These are phyloP conservation scores for Mesoligia furuncula DNA, from an alignment of 2,888 invertebrate genomes.

Conservation along the genomic window DNA sequence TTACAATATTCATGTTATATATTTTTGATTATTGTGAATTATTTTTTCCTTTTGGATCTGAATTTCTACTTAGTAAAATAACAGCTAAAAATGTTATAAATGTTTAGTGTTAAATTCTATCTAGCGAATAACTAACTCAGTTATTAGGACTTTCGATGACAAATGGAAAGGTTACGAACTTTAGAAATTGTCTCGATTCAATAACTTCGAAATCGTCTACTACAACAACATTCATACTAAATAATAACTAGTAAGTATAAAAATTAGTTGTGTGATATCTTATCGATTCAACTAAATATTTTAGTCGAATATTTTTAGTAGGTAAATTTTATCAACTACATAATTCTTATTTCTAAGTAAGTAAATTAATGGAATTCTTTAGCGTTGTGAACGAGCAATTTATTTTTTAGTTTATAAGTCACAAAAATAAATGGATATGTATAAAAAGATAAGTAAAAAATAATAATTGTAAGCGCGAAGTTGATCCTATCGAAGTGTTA, in stretches of 20 bases:
- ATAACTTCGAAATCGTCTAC: slow-evolving; percentile 22
- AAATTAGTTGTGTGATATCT: slow-evolving; percentile 42
- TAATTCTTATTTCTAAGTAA: slow-evolving; percentile 48
- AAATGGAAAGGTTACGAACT: neutral
- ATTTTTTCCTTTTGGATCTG: slow-evolving; percentile 15
- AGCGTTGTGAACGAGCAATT: slow-evolving; percentile 74
- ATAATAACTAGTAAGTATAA: slow-evolving; percentile 22
- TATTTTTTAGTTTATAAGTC: slow-evolving; percentile 61
- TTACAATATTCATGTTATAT: slow-evolving; percentile 7
- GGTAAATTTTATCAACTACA: slow-evolving; percentile 25
- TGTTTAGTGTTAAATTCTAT: slow-evolving; percentile 22
- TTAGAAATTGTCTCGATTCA: slow-evolving; percentile 18
- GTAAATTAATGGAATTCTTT: slow-evolving; percentile 55
- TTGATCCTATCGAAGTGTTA: slow-evolving; percentile 73
- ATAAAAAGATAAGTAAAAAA: slow-evolving; percentile 49
- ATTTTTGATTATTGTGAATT: slow-evolving; percentile 10
- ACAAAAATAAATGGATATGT: slow-evolving; percentile 53
- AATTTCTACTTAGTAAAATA: slow-evolving; percentile 17
- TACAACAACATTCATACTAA: slow-evolving; percentile 9
- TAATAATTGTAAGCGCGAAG: slow-evolving; percentile 61
- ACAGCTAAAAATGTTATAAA: slow-evolving; percentile 13
- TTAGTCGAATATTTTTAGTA: slow-evolving; percentile 45
- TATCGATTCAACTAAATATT: slow-evolving; percentile 34
- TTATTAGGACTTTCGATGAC: slow-evolving; percentile 22
- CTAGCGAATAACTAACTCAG: slow-evolving; percentile 29